Percentiles rank a stretch among this genome's conserved stretches.
phyloP scores from a whole-genome alignment of 2,113 vertebrate genomes.

The Centropristis striata region DNA sequence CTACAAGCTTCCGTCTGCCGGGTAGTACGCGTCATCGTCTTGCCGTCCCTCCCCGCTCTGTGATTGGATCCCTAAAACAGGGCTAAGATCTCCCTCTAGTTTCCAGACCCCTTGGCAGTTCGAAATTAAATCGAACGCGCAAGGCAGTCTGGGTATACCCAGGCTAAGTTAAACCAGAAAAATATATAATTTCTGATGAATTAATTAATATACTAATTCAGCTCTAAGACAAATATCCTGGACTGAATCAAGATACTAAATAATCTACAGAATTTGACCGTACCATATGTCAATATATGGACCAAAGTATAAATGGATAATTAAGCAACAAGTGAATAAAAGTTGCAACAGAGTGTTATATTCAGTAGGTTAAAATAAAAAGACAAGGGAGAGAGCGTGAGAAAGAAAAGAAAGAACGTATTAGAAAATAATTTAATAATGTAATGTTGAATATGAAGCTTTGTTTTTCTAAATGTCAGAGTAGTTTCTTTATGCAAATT shows the following conservation, averaged over 20 bases:
- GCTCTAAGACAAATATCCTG: not conserved
- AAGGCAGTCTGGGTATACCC: no score
- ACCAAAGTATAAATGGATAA: not conserved
- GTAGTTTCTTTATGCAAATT: conserved; percentile 7
- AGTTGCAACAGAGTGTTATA: not conserved
- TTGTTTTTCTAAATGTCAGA: conserved; percentile 20
- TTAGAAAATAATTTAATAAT: not conserved
- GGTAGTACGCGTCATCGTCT: no score
- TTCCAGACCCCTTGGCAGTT: no score
- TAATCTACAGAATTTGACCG: not conserved
- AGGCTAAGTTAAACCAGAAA: no score
- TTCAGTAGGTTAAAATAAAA: no score
- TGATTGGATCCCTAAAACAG: no score
- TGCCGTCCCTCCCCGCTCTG: no score
- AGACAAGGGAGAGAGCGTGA: not conserved
- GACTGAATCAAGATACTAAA: not conserved
- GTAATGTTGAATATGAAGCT: not conserved
- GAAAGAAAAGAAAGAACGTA: not conserved
- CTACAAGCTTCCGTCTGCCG: no score
- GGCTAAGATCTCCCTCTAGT: no score
- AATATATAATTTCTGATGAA: no score
- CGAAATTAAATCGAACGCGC: no score
- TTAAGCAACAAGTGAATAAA: not conserved
- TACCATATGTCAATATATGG: not conserved
- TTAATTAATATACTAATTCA: not conserved